These are phyloP conservation scores for Irena cyanogastra DNA, from an alignment of 2,113 vertebrate genomes.

Conservation along the genomic window DNA sequence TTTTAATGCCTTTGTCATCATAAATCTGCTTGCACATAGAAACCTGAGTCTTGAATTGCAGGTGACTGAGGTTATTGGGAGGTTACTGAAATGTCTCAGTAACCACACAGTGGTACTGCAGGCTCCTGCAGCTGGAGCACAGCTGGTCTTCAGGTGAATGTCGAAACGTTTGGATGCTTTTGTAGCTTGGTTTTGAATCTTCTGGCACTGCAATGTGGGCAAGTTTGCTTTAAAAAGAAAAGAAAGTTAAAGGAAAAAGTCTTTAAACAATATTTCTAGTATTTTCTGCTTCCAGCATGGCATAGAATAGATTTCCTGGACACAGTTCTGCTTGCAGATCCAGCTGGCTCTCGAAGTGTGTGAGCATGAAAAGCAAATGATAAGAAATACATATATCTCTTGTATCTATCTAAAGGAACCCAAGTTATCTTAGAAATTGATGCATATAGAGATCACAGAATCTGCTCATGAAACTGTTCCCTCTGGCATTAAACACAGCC, in stretches of 20 bases:
- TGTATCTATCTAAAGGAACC: background rate
- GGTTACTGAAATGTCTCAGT: background rate
- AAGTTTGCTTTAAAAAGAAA: background rate
- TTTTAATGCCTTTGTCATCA: background rate
- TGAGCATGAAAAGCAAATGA: background rate
- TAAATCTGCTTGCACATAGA: background rate
- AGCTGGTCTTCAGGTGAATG: background rate
- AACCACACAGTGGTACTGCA: background rate
- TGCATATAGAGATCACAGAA: constrained; percentile 1
- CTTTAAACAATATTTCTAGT: background rate
- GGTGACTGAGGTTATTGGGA: background rate
- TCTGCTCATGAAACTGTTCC: constrained; percentile 7
- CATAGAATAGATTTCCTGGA: background rate
- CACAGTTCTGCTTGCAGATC: background rate
- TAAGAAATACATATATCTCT: background rate
- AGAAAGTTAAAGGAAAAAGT: background rate
- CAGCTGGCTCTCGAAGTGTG: background rate
- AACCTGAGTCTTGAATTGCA: background rate
- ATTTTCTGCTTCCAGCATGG: background rate
- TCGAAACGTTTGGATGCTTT: background rate
- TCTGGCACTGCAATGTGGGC: background rate
- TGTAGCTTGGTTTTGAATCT: background rate
- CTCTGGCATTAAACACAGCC: background rate
- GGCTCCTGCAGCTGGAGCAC: background rate
- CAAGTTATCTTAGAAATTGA: constrained; percentile 24